Conservation (phyloP, 2,797 vertebrate genomes). For the Monodelphis domestica region DNA sequence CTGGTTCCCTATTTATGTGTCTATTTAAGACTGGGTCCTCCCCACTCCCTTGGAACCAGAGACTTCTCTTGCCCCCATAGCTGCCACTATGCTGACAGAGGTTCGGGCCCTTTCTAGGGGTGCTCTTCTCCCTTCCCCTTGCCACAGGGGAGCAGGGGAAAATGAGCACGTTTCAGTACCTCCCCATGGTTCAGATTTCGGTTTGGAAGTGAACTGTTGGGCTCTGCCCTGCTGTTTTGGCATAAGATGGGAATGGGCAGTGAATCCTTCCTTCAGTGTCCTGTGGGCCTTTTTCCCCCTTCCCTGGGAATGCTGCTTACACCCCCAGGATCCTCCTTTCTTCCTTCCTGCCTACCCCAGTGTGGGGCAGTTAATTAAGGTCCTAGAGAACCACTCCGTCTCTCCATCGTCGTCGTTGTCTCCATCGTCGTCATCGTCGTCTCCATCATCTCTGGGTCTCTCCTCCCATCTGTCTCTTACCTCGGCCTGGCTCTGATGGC, state of each 20-base stretch:
- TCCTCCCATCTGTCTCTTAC: background rate
- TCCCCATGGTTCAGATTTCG: background rate
- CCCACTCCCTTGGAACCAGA: background rate
- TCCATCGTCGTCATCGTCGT: background rate
- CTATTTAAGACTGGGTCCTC: slow-evolving; percentile 76
- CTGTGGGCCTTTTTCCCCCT: background rate
- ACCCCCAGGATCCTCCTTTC: slow-evolving; percentile 17
- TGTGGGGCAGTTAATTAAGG: slow-evolving; percentile 14
- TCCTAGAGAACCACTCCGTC: slow-evolving; percentile 59
- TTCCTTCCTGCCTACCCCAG: accelerated
- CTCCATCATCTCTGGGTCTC: background rate
- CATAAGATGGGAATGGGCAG: background rate
- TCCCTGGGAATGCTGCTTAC: background rate
- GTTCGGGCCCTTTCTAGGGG: slow-evolving; percentile 41
- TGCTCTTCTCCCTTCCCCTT: background rate
- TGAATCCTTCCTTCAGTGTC: background rate
- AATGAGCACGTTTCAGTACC: background rate
- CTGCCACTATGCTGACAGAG: background rate
- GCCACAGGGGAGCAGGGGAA: background rate
- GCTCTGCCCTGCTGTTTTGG: slow-evolving; percentile 25
- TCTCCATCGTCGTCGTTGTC: background rate
- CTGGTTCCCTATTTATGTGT: slow-evolving; percentile 81
- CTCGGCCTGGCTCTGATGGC: too few relatives aligned
- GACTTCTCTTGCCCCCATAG: background rate
- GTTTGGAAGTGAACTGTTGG: slow-evolving; percentile 32